These are phyloP conservation scores for Euzophera pinguis DNA, from an alignment of 2,888 invertebrate genomes.

Conservation along the genomic window DNA sequence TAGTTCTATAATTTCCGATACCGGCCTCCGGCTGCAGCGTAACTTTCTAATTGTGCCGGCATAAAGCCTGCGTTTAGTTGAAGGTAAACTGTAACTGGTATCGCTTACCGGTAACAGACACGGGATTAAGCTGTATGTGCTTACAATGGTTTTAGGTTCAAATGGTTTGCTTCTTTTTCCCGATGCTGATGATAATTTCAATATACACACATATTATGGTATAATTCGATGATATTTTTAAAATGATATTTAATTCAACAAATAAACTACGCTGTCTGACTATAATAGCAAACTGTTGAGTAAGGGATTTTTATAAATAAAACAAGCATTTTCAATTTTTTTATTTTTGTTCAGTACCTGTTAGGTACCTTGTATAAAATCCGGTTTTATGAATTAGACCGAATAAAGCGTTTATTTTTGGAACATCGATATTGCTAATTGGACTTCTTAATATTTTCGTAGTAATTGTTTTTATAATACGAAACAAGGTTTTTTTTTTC, in stretches of 20 bases:
- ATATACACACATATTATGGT: too few species aligned
- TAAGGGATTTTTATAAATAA: too few species aligned
- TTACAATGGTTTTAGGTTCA: background rate
- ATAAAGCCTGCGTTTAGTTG: slow-evolving; percentile 35
- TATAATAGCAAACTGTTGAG: too few species aligned
- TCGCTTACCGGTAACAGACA: slow-evolving; percentile 13
- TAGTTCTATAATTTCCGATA: slow-evolving; percentile 26
- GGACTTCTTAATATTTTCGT: background rate
- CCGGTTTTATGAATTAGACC: background rate
- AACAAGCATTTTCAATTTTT: too few species aligned
- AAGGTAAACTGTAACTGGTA: slow-evolving; percentile 29
- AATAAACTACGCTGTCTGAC: too few species aligned
- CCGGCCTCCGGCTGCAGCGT: slow-evolving; percentile 31
- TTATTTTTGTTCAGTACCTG: too few species aligned
- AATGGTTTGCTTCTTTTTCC: background rate
- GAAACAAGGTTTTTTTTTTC: background rate
- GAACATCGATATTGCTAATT: slow-evolving; percentile 1
- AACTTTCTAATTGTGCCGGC: slow-evolving; percentile 45
- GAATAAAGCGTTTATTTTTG: background rate
- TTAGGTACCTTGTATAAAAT: background rate
- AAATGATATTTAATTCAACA: too few species aligned
- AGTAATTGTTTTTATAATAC: background rate
- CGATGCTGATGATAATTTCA: too few species aligned
- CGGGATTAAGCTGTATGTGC: background rate
- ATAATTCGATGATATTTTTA: too few species aligned